Conservation (phyloP, 1,140 invertebrate genomes). For the Triops cancriformis region DNA sequence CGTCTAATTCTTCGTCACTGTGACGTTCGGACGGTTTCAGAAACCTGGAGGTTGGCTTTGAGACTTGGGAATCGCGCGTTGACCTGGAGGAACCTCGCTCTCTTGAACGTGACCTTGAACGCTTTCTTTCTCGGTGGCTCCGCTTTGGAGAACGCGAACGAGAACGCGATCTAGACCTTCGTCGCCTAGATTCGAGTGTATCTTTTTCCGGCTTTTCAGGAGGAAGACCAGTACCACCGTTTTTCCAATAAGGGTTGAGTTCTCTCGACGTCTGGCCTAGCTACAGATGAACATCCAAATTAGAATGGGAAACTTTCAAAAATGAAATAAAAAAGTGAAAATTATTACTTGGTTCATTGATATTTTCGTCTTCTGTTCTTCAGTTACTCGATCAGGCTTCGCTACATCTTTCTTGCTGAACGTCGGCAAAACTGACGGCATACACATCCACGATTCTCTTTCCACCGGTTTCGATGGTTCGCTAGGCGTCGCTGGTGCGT, state of each 20-base stretch:
- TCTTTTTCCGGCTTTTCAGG: slow-evolving; percentile 15
- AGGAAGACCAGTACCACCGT: slow-evolving; percentile 73
- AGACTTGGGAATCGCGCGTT: neutral
- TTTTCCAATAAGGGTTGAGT: slow-evolving; percentile 88
- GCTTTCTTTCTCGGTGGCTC: neutral
- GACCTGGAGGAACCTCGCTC: neutral
- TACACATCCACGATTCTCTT: slow-evolving; percentile 47
- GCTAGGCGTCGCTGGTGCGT: slow-evolving; percentile 25
- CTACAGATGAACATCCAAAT: slow-evolving; percentile 37
- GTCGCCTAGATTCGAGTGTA: neutral
- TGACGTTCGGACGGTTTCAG: neutral
- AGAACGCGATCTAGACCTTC: neutral
- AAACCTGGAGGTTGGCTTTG: neutral
- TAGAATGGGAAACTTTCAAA: neutral
- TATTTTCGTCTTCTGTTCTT: slow-evolving; percentile 46
- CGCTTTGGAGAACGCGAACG: neutral
- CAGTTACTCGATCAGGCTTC: slow-evolving; percentile 27
- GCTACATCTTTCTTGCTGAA: slow-evolving; percentile 23
- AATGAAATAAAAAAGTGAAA: neutral
- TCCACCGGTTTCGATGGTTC: slow-evolving; percentile 20
- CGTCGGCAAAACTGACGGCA: slow-evolving; percentile 44
- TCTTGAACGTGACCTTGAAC: neutral
- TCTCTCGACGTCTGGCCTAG: slow-evolving; percentile 63
- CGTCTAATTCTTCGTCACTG: neutral
- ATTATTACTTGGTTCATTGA: slow-evolving; percentile 38